phyloP scores from a whole-genome alignment of 2,797 vertebrate species.

The Oceanodroma leucorhoa region DNA sequence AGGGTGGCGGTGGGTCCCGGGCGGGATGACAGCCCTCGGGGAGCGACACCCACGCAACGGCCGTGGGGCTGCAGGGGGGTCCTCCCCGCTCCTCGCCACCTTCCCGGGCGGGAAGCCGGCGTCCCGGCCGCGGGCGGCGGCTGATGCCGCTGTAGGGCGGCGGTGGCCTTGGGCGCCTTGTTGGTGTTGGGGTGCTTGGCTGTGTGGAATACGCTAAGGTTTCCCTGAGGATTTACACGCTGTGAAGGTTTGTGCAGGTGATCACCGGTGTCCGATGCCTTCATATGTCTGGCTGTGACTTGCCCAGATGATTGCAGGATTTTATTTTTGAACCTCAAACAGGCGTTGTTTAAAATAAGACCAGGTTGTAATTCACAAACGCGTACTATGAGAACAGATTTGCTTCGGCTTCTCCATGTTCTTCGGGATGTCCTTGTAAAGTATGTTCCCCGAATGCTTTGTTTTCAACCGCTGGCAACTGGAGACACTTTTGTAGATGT shows the following conservation, averaged over 20 bases:
- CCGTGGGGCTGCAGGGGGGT: not conserved
- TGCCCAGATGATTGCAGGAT: fast-evolving
- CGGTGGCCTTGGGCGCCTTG: not conserved
- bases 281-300: fast-evolving
- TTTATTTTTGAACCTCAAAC: no score
- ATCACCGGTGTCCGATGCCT: fast-evolving
- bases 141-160: not conserved
- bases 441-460: not conserved
- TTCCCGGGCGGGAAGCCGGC: no score
- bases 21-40: not conserved
- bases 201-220: fast-evolving
- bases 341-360: fast-evolving
- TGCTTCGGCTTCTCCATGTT: fast-evolving
- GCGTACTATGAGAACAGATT: fast-evolving
- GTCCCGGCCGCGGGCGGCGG: not conserved
- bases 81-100: not conserved
- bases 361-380: fast-evolving
- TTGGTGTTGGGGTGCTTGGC: fast-evolving
- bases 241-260: fast-evolving
- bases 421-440: not conserved
- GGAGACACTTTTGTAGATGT: not conserved
- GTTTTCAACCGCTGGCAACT: not conserved
- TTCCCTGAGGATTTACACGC: fast-evolving
- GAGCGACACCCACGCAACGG: no score
- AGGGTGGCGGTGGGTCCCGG: not conserved